Evolutionary conservation across 2,888 invertebrate species (phyloP).

Genomic region (Eupithecia insigniata): DNA sequence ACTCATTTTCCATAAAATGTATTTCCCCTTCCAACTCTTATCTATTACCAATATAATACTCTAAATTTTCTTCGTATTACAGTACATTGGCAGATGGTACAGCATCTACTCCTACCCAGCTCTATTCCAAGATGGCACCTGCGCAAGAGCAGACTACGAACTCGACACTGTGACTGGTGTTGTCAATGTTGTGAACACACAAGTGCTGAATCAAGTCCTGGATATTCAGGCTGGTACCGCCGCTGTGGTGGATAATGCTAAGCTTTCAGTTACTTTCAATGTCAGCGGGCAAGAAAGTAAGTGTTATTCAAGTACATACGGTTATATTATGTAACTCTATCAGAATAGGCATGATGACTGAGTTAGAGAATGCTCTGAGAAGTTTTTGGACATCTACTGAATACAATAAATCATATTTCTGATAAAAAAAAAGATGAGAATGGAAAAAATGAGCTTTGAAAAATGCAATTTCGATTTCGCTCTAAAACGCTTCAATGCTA

Average conservation of each 20-base stretch:
- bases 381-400: too few species aligned
- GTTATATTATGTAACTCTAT: not conserved
- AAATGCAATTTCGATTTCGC: too few species aligned
- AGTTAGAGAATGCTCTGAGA: too few species aligned
- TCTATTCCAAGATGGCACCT: conserved; percentile 67
- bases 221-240: conserved; percentile 64
- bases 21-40: not conserved
- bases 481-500: too few species aligned
- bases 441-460: too few species aligned
- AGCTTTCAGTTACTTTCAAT: conserved; percentile 50
- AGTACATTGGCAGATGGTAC: conserved; percentile 70
- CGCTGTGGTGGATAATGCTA: conserved; percentile 57
- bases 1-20: not conserved
- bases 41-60: not conserved
- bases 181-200: conserved; percentile 65
- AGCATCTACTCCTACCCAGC: conserved; percentile 71
- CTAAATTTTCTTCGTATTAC: conserved; percentile 16
- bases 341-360: too few species aligned
- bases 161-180: conserved; percentile 43
- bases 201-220: conserved; percentile 62
- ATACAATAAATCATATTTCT: too few species aligned
- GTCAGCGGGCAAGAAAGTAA: conserved; percentile 34
- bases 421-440: too few species aligned
- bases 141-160: conserved; percentile 63
- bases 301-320: not conserved